Conservation (phyloP, 2,888 invertebrate genomes). For the Rhogogaster chlorosoma region DNA sequence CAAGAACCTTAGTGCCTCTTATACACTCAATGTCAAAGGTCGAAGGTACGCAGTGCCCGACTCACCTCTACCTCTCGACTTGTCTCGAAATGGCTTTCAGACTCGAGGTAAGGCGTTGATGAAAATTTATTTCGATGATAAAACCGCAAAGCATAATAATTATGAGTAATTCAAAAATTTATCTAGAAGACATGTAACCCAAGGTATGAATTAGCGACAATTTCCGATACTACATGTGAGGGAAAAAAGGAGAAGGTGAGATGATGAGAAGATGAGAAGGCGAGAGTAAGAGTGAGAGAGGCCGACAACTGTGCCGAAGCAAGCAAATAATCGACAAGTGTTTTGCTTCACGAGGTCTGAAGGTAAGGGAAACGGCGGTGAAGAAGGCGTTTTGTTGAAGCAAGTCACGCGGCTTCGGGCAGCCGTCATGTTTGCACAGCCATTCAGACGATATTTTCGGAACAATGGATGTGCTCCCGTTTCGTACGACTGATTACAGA, state of each 20-base stretch:
- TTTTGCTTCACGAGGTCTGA: slow-evolving; percentile 30
- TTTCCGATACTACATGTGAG: not conserved
- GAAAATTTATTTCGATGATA: not conserved
- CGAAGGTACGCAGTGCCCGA: not conserved
- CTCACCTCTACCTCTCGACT: not conserved
- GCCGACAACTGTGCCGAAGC: not conserved
- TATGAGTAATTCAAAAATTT: slow-evolving; percentile 1
- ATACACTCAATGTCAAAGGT: not conserved
- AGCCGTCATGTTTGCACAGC: slow-evolving; percentile 64
- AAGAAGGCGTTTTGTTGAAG: slow-evolving; percentile 60
- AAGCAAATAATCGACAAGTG: slow-evolving; percentile 47
- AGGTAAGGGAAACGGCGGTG: slow-evolving; percentile 2
- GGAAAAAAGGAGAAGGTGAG: not conserved
- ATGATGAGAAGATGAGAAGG: not conserved
- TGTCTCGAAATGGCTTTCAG: not conserved
- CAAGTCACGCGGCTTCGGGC: slow-evolving; percentile 63
- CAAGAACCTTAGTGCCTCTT: not conserved
- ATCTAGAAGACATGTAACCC: not conserved
- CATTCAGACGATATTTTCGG: slow-evolving; percentile 68
- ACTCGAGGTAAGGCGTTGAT: not conserved
- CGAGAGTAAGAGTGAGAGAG: not conserved
- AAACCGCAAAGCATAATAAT: slow-evolving; percentile 6
- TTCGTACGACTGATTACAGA: slow-evolving; percentile 54
- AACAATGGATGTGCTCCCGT: slow-evolving; percentile 65
- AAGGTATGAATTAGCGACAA: slow-evolving; percentile 22